These are phyloP conservation scores for Euphydryas editha DNA, from an alignment of 2,888 invertebrate species.

Conservation along the genomic window DNA sequence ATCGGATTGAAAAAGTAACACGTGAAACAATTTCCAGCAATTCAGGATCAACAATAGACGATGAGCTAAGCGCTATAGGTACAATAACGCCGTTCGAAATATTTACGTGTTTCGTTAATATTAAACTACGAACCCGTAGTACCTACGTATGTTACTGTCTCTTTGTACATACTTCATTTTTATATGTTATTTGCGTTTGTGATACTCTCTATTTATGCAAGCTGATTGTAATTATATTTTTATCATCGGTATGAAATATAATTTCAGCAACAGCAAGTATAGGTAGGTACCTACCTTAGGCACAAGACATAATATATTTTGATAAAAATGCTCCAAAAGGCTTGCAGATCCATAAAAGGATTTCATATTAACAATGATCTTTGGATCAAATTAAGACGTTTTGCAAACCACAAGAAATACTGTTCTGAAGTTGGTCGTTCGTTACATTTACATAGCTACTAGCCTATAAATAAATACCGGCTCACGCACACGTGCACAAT, in stretches of 20 bases:
- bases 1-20: background rate
- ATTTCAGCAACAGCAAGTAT: no score
- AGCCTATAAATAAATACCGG: constrained; percentile 83
- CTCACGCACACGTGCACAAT: constrained; percentile 80
- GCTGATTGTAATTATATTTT: no score
- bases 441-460: constrained; percentile 81
- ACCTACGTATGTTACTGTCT: no score
- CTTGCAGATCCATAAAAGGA: background rate
- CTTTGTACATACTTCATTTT: background rate
- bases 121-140: background rate
- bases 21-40: background rate
- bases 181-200: background rate
- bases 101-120: background rate
- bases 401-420: constrained; percentile 76
- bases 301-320: background rate
- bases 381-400: constrained; percentile 75
- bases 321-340: background rate
- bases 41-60: background rate
- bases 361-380: constrained; percentile 33
- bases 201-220: no score
- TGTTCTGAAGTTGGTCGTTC: constrained; percentile 66
- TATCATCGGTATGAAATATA: no score
- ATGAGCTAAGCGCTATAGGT: constrained; percentile 5
- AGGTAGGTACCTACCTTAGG: no score
- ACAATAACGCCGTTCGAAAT: constrained; percentile 1